A percentile compares a stretch with the other conserved stretches of the same genome.
Evolutionary conservation across 2,113 vertebrate species (phyloP).

Genomic region (Pampusana beccarii): DNA sequence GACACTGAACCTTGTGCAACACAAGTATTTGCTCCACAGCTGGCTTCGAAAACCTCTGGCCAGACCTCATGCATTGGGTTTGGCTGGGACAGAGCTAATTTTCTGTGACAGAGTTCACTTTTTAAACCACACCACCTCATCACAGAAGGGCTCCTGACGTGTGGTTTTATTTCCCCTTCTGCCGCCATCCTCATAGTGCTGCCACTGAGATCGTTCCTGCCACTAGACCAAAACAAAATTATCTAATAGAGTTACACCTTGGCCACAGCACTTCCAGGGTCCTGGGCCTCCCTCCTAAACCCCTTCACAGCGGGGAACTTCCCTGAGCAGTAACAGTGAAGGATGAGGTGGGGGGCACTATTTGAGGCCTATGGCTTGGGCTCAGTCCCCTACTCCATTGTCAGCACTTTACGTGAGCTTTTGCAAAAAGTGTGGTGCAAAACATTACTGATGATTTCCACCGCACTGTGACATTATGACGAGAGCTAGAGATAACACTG

Average conservation of each 20-base stretch:
- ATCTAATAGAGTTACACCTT: background rate
- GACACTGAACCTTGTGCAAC: background rate
- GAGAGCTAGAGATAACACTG: background rate
- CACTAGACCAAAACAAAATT: background rate
- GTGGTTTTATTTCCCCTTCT: background rate
- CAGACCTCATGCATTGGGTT: background rate
- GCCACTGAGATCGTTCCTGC: background rate
- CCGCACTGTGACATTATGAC: fast-evolving
- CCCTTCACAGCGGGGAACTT: background rate
- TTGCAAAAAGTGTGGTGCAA: background rate
- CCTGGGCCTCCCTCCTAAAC: background rate
- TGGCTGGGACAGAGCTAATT: background rate
- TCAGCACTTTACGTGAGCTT: background rate
- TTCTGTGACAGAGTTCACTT: background rate
- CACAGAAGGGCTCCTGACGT: background rate
- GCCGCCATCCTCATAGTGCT: background rate
- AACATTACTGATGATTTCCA: background rate
- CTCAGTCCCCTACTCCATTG: background rate
- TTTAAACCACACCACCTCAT: background rate
- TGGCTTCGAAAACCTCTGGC: background rate
- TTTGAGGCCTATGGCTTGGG: background rate
- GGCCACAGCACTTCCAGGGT: background rate
- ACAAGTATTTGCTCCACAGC: background rate
- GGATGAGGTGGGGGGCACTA: background rate
- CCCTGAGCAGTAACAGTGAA: background rate